Evolutionary conservation across 2,113 vertebrate genomes (phyloP).

Genomic region (Clarias magur): DNA sequence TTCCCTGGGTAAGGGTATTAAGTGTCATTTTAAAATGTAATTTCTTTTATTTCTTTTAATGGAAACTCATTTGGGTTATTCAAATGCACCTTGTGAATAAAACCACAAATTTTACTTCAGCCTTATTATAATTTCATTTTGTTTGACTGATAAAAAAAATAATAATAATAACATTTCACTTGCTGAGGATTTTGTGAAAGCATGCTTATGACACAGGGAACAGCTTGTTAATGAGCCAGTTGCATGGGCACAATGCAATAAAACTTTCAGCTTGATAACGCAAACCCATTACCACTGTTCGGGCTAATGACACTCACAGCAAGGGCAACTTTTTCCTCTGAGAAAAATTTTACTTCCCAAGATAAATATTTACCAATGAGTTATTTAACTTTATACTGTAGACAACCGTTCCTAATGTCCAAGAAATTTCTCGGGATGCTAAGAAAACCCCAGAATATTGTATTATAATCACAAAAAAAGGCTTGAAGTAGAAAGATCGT

Average conservation of each 20-base stretch:
- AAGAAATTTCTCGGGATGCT: background rate
- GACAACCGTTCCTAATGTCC: background rate
- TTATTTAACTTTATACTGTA: background rate
- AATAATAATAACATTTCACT: background rate
- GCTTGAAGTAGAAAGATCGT: background rate
- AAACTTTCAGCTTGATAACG: background rate
- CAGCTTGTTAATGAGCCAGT: conserved; percentile 10
- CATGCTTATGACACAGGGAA: background rate
- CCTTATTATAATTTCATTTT: background rate
- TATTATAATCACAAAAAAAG: background rate
- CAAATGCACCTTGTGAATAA: background rate
- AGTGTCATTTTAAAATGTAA: background rate
- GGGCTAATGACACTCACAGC: background rate
- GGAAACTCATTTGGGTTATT: background rate
- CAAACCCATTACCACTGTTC: background rate
- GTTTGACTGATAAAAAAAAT: background rate
- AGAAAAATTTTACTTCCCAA: background rate
- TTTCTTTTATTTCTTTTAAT: background rate
- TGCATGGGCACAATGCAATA: background rate
- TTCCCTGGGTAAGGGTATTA: background rate
- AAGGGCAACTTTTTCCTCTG: background rate
- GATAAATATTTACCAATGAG: background rate
- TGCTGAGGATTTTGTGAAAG: background rate
- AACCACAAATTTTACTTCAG: background rate
- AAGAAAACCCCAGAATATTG: background rate